A percentile compares a stretch with the other conserved stretches of the same genome.
Evolutionary conservation across 2,113 vertebrate genomes (phyloP).

Genomic region (Notechis scutatus): DNA sequence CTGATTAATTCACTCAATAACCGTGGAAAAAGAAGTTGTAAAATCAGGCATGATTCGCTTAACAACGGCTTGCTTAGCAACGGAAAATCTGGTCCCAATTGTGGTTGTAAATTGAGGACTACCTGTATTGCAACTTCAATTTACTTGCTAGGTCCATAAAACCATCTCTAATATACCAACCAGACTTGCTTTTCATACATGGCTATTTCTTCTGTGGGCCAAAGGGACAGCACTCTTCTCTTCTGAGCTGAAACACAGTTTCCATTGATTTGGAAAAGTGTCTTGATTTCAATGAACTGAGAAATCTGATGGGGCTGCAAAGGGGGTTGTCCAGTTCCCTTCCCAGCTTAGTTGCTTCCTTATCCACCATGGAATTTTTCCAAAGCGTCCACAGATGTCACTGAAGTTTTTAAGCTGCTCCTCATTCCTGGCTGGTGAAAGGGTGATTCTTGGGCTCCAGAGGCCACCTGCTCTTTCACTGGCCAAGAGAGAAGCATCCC

Average conservation of each 20-base stretch:
- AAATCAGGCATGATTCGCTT: neutral
- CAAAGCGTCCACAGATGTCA: neutral
- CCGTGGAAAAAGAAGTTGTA: neutral
- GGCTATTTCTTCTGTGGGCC: neutral
- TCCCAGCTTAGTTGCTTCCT: neutral
- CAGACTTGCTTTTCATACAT: neutral
- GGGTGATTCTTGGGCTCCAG: neutral
- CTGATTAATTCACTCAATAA: neutral
- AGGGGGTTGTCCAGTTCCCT: neutral
- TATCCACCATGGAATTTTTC: neutral
- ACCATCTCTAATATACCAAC: neutral
- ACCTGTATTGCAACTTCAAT: neutral
- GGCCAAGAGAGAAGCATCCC: neutral
- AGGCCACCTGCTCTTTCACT: neutral
- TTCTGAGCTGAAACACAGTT: neutral
- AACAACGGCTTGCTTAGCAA: neutral
- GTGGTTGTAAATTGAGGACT: neutral
- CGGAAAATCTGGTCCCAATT: neutral
- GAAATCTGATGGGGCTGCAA: neutral
- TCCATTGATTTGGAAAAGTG: neutral
- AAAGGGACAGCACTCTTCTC: neutral
- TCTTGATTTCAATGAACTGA: neutral
- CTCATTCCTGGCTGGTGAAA: neutral
- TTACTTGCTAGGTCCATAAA: neutral
- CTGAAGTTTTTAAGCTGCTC: neutral